Percentiles rank a stretch among this genome's conserved stretches.
phyloP scores from a whole-genome alignment of 2,888 invertebrate genomes.

The Dynastes maya region DNA sequence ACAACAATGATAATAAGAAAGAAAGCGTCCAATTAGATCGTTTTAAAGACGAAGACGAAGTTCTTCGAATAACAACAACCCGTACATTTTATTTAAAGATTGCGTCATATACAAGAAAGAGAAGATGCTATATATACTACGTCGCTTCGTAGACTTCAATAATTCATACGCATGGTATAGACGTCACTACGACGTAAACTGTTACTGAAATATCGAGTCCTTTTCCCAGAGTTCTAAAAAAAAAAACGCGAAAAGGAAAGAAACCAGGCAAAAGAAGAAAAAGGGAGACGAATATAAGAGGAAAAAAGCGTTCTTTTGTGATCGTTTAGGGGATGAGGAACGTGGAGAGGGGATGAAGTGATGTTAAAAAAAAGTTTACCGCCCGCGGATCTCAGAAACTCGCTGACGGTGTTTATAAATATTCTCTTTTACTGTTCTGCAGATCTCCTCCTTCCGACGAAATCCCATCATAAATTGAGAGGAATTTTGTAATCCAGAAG shows the following conservation, averaged over 20 bases:
- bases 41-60: no score
- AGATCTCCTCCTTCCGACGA: not conserved
- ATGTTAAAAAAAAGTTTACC: no score
- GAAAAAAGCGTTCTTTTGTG: slow-evolving; percentile 29
- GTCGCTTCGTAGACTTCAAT: not conserved
- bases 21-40: no score
- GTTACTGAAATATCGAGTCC: slow-evolving; percentile 35
- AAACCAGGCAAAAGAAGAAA: not conserved
- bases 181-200: slow-evolving; percentile 22
- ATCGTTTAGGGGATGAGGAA: slow-evolving; percentile 18
- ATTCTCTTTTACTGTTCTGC: slow-evolving; percentile 13
- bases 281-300: not conserved
- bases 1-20: no score
- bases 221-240: slow-evolving; percentile 5
- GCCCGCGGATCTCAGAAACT: no score
- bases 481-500: slow-evolving; percentile 10
- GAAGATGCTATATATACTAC: no score
- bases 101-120: no score
- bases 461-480: slow-evolving; percentile 36
- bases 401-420: slow-evolving; percentile 35
- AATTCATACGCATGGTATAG: slow-evolving; percentile 22
- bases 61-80: no score
- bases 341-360: no score
- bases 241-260: not conserved
- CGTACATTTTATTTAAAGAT: no score